Percentiles rank a stretch among this genome's conserved stretches.
These are phyloP conservation scores for Hemicordylus capensis DNA, from an alignment of 2,113 vertebrate species.

Conservation along the genomic window DNA sequence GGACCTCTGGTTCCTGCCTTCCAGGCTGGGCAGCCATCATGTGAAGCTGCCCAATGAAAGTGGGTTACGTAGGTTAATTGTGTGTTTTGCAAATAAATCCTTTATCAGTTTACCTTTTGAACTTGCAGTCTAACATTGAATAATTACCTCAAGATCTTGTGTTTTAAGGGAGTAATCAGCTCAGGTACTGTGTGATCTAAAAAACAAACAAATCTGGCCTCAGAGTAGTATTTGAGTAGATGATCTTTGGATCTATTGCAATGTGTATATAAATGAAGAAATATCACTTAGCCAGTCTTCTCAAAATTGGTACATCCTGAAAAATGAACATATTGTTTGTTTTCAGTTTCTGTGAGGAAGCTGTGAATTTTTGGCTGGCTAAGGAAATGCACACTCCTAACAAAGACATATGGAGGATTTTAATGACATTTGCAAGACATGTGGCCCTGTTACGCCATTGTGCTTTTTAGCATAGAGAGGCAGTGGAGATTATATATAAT, in stretches of 20 bases:
- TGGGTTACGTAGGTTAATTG: not conserved
- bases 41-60: too few species aligned
- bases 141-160: not conserved
- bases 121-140: not conserved
- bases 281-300: not conserved
- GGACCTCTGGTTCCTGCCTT: too few species aligned
- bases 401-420: constrained; percentile 45
- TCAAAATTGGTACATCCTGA: not conserved
- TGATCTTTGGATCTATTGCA: not conserved
- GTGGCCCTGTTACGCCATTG: constrained; percentile 37
- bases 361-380: constrained; percentile 57
- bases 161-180: not conserved
- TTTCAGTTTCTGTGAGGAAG: constrained; percentile 49
- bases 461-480: constrained; percentile 40
- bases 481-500: not conserved
- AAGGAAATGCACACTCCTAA: constrained; percentile 49
- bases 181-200: not conserved
- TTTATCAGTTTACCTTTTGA: not conserved
- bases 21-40: too few species aligned
- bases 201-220: too few species aligned
- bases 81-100: not conserved
- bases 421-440: constrained; percentile 46
- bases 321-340: not conserved
- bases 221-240: not conserved
- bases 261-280: not conserved